A percentile compares a stretch with the other conserved stretches of the same genome.
Evolutionary conservation across 2,888 invertebrate genomes (phyloP).

Genomic region (Ormyrus labotus): DNA sequence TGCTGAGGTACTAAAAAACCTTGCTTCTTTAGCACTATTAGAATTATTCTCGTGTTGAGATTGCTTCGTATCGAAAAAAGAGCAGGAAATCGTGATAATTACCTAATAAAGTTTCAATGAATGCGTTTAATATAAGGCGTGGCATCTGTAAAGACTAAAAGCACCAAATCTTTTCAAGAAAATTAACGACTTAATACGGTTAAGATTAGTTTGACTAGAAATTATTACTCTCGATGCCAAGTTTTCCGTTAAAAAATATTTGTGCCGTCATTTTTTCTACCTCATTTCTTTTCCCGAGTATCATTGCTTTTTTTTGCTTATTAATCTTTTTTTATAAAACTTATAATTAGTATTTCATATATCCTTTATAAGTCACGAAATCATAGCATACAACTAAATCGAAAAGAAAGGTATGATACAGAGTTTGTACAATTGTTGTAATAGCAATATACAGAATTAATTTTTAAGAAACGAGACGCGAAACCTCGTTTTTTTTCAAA

Average conservation of each 20-base stretch:
- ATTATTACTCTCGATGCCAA: background rate
- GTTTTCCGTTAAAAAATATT: constrained; percentile 63
- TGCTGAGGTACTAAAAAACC: constrained; percentile 47
- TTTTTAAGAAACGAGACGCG: constrained; percentile 2
- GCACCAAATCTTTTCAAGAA: constrained; percentile 26
- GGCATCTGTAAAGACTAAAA: constrained; percentile 23
- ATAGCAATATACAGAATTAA: constrained; percentile 43
- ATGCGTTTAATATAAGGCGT: constrained; percentile 20
- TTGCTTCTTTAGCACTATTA: constrained; percentile 13
- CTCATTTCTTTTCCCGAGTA: constrained; percentile 40
- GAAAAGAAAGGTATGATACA: constrained; percentile 65
- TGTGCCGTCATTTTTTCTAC: constrained; percentile 64
- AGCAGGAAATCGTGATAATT: constrained; percentile 12
- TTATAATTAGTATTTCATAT: constrained; percentile 17
- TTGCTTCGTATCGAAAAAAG: constrained; percentile 19
- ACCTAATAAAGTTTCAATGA: background rate
- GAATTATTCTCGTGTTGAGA: constrained; percentile 36
- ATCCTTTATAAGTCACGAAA: constrained; percentile 5
- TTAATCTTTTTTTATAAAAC: constrained; percentile 28
- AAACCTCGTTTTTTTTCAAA: constrained; percentile 30
- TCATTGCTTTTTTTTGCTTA: background rate
- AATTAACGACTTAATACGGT: constrained; percentile 7
- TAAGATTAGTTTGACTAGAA: background rate
- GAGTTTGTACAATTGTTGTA: constrained; percentile 66
- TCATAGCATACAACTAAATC: constrained; percentile 58